These are phyloP conservation scores for Erpobdella octoculata DNA, from an alignment of 2,888 invertebrate species.

Conservation along the genomic window DNA sequence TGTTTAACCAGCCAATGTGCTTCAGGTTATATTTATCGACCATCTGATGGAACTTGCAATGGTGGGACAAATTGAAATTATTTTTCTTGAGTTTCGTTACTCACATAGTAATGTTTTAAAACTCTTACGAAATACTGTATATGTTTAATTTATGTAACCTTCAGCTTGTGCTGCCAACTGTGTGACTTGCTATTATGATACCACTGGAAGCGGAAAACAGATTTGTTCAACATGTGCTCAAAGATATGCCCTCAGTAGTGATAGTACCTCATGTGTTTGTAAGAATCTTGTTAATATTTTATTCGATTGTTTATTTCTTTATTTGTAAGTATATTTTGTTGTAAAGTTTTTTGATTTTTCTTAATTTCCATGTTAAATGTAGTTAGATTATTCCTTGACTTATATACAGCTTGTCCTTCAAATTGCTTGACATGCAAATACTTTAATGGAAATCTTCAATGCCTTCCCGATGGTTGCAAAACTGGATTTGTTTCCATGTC, in stretches of 20 bases:
- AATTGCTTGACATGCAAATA: constrained; percentile 30
- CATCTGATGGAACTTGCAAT: constrained; percentile 31
- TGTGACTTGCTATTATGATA: constrained; percentile 26
- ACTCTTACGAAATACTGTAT: no score
- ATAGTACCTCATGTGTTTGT: constrained; percentile 24
- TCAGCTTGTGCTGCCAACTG: constrained; percentile 28
- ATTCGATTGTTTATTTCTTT: no score
- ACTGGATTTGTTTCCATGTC: constrained; percentile 19
- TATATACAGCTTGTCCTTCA: constrained; percentile 28
- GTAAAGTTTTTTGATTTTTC: no score
- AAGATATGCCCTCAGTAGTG: constrained; percentile 23
- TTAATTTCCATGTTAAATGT: no score
- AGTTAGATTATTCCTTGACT: no score
- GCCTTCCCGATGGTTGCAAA: constrained; percentile 29
- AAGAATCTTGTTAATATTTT: no score
- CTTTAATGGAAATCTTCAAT: constrained; percentile 22
- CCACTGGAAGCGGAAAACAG: background rate
- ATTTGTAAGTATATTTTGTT: no score
- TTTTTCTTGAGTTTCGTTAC: no score
- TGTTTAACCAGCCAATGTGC: constrained; percentile 23
- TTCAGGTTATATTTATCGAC: constrained; percentile 21
- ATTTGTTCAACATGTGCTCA: constrained; percentile 23
- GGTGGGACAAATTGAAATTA: background rate
- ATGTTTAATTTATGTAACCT: background rate
- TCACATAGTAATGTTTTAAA: no score